Conservation (phyloP, 1,140 invertebrate genomes). For the Rhopalosiphum padi region DNA sequence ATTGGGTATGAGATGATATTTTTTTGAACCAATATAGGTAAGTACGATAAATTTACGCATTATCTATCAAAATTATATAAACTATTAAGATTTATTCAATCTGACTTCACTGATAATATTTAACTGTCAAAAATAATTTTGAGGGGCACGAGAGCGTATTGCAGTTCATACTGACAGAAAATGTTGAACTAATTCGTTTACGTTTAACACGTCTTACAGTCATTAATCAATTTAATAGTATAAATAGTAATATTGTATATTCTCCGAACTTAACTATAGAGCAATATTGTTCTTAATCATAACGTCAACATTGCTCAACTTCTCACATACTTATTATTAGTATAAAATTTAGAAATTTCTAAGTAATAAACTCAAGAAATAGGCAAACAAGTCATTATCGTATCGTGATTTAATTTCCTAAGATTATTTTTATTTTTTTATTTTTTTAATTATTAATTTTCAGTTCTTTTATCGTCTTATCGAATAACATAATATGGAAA, state of each 20-base stretch:
- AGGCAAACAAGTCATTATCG: neutral
- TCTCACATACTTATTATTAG: neutral
- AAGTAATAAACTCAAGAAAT: neutral
- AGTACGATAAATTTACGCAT: neutral
- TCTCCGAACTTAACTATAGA: neutral
- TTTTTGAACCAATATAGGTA: neutral
- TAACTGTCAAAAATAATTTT: neutral
- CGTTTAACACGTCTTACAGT: neutral
- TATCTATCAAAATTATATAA: neutral
- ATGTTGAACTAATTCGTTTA: constrained; percentile 5
- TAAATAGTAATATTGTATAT: neutral
- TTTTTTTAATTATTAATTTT: no score
- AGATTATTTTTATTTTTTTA: neutral
- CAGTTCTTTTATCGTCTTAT: no score
- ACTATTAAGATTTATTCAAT: neutral
- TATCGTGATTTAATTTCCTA: neutral
- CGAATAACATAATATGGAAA: no score
- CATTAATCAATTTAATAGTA: neutral
- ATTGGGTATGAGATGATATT: neutral
- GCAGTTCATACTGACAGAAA: neutral
- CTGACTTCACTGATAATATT: neutral
- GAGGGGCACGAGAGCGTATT: neutral
- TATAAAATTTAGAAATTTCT: neutral
- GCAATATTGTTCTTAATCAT: neutral
- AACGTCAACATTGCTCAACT: neutral